Evolutionary conservation across 2,888 invertebrate genomes (phyloP).

Genomic region (Pyrgus malvae): DNA sequence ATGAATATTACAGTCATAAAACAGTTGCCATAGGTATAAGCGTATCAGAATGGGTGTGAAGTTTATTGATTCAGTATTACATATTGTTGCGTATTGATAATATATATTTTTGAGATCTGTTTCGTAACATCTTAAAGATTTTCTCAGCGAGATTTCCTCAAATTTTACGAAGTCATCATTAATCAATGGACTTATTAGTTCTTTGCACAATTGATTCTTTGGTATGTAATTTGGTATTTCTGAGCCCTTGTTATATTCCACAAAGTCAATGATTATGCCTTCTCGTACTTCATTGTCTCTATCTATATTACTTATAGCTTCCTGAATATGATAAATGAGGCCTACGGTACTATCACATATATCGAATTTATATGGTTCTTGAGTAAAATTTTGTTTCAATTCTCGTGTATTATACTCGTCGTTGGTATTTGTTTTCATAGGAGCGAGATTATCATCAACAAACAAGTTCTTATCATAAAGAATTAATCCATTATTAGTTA

Average conservation of each 20-base stretch:
- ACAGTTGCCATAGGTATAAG: slow-evolving; percentile 83
- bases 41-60: slow-evolving; percentile 73
- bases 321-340: slow-evolving; percentile 67
- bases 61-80: slow-evolving; percentile 55
- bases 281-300: slow-evolving; percentile 50
- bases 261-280: slow-evolving; percentile 53
- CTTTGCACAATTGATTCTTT: slow-evolving; percentile 27
- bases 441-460: slow-evolving; percentile 70
- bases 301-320: slow-evolving; percentile 62
- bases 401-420: slow-evolving; percentile 33
- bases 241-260: slow-evolving; percentile 49
- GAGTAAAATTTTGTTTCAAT: slow-evolving; percentile 33
- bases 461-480: slow-evolving; percentile 75
- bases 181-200: slow-evolving; percentile 26
- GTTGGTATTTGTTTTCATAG: slow-evolving; percentile 40
- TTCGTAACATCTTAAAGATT: slow-evolving; percentile 71
- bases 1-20: slow-evolving; percentile 78
- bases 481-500: slow-evolving; percentile 80
- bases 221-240: slow-evolving; percentile 28
- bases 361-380: slow-evolving; percentile 51
- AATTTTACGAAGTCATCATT: slow-evolving; percentile 52
- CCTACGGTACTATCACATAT: slow-evolving; percentile 65
- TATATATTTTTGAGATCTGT: slow-evolving; percentile 75
- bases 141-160: slow-evolving; percentile 70
- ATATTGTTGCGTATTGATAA: slow-evolving; percentile 73